Evolutionary conservation across 92 coral and sea anemone genomes (phyloP), one percentile per base, ranked within the genome.

Genomic region (Phenganax stokvisi): DNA sequence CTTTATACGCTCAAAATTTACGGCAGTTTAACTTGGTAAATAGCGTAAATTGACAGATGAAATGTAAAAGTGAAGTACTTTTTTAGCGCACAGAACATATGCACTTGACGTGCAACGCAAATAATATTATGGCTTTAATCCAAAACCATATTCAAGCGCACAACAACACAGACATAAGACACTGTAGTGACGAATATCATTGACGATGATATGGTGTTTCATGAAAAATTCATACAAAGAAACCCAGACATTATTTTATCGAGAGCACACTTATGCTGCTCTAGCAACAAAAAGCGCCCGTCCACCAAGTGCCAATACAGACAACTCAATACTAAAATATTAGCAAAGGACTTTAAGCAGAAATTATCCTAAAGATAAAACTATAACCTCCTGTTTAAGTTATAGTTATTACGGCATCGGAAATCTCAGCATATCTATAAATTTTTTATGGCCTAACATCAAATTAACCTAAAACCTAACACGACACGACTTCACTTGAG

Each of bases 11-110:
- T 10, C 28, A 57, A 8, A 57, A 5, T 59, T 11, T 7, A 54
- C n/a, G 16, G 15, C 54, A 31, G 12, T 57, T 76, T 60, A 20
- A 6, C 30, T 11, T 6, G 31, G 20, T 10, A 59, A 37, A 30
- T 37, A 30, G 25, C 44, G 53, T 31, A 64, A 20, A 57, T 75
- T 31, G 56, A 54, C 9, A 31, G 56, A 30, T 27, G 10, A 10
- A 17, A 61, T 13, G 67, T 47, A 29, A 57, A 76, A 76, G 81
- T 64, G 58, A 76, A 54, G 53, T 70, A 76, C 69, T 52, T 52
- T 58, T 75, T 27, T 56, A 31, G 80, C 64, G 11, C 44, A 57
- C 62, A 54, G 80, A 75, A 56, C 25, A 75, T 29, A 13, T 9
- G 27, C 31, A 3, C 47, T 30, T 7, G 52, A 6, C 25, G 25